A percentile compares a stretch with the other conserved stretches of the same genome.
phyloP scores from a whole-genome alignment of 2,888 invertebrate genomes.

The Melanotus villosus region DNA sequence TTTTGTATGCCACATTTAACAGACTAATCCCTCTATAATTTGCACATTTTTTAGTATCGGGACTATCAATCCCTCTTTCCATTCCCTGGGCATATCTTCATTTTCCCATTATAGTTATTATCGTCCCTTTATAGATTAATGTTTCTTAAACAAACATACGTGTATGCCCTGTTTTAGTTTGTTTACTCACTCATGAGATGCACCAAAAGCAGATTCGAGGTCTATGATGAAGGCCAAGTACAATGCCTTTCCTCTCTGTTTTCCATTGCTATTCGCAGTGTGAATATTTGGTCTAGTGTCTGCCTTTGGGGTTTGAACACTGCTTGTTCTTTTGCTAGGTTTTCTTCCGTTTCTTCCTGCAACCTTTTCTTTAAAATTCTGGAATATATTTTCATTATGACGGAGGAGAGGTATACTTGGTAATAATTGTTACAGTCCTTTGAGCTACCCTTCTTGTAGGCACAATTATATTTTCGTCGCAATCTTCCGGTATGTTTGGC shows the following conservation, averaged over 20 bases:
- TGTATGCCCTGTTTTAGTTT: no score
- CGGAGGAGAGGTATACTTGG: neutral
- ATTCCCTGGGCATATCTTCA: no score
- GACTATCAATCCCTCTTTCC: no score
- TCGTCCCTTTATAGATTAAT: no score
- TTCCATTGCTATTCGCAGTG: neutral
- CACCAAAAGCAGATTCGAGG: no score
- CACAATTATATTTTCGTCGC: neutral
- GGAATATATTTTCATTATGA: neutral
- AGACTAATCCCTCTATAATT: no score
- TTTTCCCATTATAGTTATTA: no score
- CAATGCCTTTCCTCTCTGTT: neutral
- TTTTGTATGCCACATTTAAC: no score
- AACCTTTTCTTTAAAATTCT: neutral
- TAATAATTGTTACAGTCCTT: neutral
- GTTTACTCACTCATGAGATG: no score
- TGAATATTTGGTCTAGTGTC: neutral
- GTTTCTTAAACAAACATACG: no score
- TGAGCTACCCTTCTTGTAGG: neutral
- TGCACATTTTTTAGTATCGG: no score
- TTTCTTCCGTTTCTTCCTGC: constrained; percentile 3
- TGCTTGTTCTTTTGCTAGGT: neutral
- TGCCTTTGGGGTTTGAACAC: neutral
- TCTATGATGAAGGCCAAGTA: no score
- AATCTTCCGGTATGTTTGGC: neutral